Percentiles rank a stretch among this genome's conserved stretches.
Evolutionary conservation across 2,113 vertebrate species (phyloP).

Genomic region (Scopus umbretta): DNA sequence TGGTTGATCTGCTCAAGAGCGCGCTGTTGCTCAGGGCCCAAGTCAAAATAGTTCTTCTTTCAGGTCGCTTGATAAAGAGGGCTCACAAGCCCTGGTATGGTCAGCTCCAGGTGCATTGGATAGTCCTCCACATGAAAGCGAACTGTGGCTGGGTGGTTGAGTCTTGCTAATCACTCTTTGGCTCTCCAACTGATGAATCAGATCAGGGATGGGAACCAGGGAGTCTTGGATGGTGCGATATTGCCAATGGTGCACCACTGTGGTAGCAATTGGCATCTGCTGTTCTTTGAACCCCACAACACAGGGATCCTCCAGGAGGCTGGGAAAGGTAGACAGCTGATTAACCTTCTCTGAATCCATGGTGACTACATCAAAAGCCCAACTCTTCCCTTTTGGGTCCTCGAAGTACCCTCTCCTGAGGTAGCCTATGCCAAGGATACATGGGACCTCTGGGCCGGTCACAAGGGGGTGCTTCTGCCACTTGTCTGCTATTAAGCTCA

Average conservation of each 20-base stretch:
- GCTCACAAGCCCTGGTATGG: neutral
- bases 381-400: neutral
- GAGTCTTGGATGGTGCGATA: neutral
- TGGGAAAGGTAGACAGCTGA: neutral
- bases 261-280: neutral
- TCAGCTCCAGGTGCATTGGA: neutral
- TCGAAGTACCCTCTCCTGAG: neutral
- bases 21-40: neutral
- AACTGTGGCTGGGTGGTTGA: neutral
- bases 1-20: neutral
- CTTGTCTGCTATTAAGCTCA: neutral
- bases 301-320: neutral
- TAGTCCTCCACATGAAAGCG: neutral
- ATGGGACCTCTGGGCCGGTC: neutral
- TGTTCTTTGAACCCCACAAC: neutral
- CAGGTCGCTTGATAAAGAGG: neutral
- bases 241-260: accelerated
- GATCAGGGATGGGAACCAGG: neutral
- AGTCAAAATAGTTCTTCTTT: neutral
- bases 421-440: neutral
- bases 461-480: neutral
- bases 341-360: neutral
- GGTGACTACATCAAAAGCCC: neutral
- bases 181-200: neutral
- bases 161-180: neutral